Percentiles rank a stretch among this genome's conserved stretches.
Evolutionary conservation across 2,113 vertebrate species (phyloP).

Genomic region (Passer domesticus): DNA sequence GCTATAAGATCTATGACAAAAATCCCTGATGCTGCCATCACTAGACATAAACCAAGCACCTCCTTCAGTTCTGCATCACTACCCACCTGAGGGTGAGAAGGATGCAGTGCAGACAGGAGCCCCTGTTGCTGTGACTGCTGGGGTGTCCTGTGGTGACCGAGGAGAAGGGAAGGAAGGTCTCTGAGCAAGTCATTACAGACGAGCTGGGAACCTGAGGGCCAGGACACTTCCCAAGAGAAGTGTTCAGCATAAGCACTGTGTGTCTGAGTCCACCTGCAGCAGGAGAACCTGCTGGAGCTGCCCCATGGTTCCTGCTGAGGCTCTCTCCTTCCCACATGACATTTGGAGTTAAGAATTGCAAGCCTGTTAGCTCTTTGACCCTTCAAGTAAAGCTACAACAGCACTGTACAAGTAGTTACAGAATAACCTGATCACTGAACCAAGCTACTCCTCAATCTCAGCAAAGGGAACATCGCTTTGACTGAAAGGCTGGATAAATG

Average conservation of each 20-base stretch:
- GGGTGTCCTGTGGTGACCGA: rapidly evolving
- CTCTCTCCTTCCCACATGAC: not conserved
- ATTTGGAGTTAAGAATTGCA: not conserved
- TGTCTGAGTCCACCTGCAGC: not conserved
- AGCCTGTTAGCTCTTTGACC: not conserved
- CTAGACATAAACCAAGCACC: not conserved
- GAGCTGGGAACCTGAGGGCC: not conserved
- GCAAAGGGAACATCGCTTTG: not conserved
- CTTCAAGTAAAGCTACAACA: not conserved
- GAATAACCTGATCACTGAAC: slow-evolving; percentile 53
- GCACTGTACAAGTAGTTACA: slow-evolving; percentile 33
- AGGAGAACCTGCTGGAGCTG: not conserved
- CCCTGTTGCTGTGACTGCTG: not conserved
- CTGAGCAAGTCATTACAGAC: not conserved
- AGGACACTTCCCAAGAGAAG: not conserved
- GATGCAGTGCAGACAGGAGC: rapidly evolving
- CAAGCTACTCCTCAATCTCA: slow-evolving; percentile 17
- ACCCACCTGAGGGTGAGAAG: not conserved
- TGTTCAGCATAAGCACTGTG: not conserved
- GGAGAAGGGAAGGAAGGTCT: not conserved
- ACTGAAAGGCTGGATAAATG: not conserved
- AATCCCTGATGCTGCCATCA: not conserved
- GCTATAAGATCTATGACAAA: not conserved
- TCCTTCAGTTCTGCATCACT: not conserved
- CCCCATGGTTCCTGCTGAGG: not conserved